Conservation (phyloP, 2,888 invertebrate genomes). For the Nephrocerus scutellatus region DNA sequence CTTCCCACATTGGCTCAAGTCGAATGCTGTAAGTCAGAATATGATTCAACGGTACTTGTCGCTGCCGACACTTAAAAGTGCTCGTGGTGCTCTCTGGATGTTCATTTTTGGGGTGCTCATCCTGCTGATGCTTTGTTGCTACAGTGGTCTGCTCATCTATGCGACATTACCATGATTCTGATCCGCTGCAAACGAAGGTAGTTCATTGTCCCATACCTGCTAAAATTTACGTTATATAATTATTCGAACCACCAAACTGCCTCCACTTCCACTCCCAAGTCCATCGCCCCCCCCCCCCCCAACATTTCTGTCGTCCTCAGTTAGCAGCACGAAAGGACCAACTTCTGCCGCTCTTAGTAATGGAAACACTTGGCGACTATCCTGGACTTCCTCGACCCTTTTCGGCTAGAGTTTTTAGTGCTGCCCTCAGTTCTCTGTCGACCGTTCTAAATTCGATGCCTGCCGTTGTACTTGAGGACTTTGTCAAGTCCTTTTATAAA, state of each 20-base stretch:
- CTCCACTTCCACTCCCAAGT: too few species aligned
- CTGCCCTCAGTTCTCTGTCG: slow-evolving; percentile 75
- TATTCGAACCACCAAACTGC: slow-evolving; percentile 3
- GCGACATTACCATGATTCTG: slow-evolving; percentile 78
- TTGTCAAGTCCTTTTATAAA: slow-evolving; percentile 54
- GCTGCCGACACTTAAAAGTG: slow-evolving; percentile 57
- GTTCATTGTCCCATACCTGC: too few species aligned
- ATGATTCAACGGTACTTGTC: slow-evolving; percentile 74
- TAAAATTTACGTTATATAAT: too few species aligned
- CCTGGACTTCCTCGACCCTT: slow-evolving; percentile 82
- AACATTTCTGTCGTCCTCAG: slow-evolving; percentile 40
- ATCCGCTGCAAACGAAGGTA: slow-evolving; percentile 69
- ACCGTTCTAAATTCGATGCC: slow-evolving; percentile 72
- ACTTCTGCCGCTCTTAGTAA: slow-evolving; percentile 72
- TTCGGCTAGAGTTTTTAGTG: slow-evolving; percentile 85
- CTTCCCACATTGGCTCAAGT: slow-evolving; percentile 64
- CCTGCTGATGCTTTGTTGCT: slow-evolving; percentile 71
- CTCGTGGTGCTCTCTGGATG: slow-evolving; percentile 52
- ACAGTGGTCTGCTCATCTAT: slow-evolving; percentile 79
- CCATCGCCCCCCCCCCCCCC: too few species aligned
- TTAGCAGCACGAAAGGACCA: slow-evolving; percentile 69
- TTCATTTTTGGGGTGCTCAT: slow-evolving; percentile 69
- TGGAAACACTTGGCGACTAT: slow-evolving; percentile 71
- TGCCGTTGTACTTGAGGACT: slow-evolving; percentile 66
- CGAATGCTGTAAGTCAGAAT: slow-evolving; percentile 67